Evolutionary conservation across 2,888 invertebrate species (phyloP).

Genomic region (Elegia similella): DNA sequence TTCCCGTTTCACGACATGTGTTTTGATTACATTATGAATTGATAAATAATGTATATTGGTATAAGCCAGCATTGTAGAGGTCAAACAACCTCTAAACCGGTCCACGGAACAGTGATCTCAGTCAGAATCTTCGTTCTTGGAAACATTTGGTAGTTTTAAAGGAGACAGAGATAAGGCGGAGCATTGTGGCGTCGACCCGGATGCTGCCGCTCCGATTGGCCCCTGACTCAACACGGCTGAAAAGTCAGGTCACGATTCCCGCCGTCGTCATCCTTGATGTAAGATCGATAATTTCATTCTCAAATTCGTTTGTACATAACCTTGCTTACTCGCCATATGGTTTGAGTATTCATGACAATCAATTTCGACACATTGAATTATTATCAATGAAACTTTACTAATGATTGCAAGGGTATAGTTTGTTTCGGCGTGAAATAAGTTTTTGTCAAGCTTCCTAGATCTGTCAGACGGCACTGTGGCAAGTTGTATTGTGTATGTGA

Average conservation of each 20-base stretch:
- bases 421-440: neutral
- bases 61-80: slow-evolving; percentile 20
- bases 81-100: slow-evolving; percentile 37
- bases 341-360: slow-evolving; percentile 22
- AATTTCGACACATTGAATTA: slow-evolving; percentile 19
- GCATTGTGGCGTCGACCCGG: slow-evolving; percentile 55
- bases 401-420: neutral
- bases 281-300: slow-evolving; percentile 20
- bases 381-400: slow-evolving; percentile 25
- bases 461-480: slow-evolving; percentile 6
- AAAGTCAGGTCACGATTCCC: slow-evolving; percentile 50
- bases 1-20: slow-evolving; percentile 4
- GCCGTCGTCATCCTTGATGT: slow-evolving; percentile 35
- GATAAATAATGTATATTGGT: slow-evolving; percentile 16
- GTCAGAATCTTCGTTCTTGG: slow-evolving; percentile 36
- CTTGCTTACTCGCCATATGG: slow-evolving; percentile 18
- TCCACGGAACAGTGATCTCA: slow-evolving; percentile 31
- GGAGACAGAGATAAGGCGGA: slow-evolving; percentile 41
- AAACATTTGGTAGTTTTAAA: slow-evolving; percentile 40
- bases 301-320: slow-evolving; percentile 19
- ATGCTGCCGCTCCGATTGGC: slow-evolving; percentile 41
- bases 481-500: slow-evolving; percentile 38
- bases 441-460: slow-evolving; percentile 18
- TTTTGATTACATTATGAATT: slow-evolving; percentile 7
- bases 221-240: slow-evolving; percentile 42